Conservation (phyloP, 2,113 vertebrate genomes). For the Elgaria multicarinata region DNA sequence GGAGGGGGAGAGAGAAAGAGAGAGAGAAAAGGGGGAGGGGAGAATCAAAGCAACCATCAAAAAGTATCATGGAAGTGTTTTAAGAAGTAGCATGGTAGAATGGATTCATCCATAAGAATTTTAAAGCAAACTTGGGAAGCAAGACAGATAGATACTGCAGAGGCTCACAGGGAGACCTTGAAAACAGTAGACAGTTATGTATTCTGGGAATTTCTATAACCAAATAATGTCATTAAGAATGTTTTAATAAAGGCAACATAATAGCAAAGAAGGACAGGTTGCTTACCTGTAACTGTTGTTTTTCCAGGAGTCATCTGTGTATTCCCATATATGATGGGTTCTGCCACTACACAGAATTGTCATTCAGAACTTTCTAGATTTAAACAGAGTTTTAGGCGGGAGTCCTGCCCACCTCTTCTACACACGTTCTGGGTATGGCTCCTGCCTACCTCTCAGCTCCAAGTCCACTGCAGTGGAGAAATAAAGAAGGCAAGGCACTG, state of each 20-base stretch:
- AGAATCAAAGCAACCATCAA: background rate
- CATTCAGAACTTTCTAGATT: too few relatives aligned
- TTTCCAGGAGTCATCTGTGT: too few relatives aligned
- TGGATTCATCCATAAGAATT: background rate
- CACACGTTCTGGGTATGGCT: too few relatives aligned
- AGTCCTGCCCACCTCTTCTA: too few relatives aligned
- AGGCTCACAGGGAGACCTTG: accelerated
- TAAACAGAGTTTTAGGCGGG: too few relatives aligned
- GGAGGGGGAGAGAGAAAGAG: background rate
- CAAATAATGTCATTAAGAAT: slow-evolving; percentile 62
- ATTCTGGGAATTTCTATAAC: background rate
- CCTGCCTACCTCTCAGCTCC: too few relatives aligned
- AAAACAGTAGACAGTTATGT: background rate
- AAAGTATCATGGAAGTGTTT: slow-evolving; percentile 27
- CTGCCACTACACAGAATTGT: too few relatives aligned
- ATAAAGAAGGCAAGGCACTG: too few relatives aligned
- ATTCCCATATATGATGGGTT: too few relatives aligned
- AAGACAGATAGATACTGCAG: slow-evolving; percentile 1
- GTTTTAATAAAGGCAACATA: background rate
- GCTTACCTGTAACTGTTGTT: too few relatives aligned
- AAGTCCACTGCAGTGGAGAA: too few relatives aligned
- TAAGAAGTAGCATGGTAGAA: background rate
- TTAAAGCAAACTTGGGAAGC: background rate
- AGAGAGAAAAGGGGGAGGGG: background rate
- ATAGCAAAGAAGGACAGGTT: background rate